phyloP scores from a whole-genome alignment of 1,140 invertebrate species.

The Battus philenor region DNA sequence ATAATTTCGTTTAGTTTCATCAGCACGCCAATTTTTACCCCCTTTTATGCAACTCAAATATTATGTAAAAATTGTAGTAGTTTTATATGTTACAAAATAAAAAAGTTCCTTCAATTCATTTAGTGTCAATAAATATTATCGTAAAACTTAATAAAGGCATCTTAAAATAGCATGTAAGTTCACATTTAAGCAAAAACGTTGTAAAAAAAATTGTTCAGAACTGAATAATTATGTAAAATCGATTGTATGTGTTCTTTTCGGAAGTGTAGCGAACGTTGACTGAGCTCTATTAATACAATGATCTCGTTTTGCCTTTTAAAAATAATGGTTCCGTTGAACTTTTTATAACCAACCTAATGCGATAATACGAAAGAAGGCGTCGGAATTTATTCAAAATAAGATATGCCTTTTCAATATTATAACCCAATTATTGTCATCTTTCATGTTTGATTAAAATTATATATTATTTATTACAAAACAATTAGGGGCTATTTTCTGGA shows the following conservation, averaged over 20 bases:
- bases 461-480: neutral
- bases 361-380: neutral
- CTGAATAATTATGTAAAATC: conserved; percentile 15
- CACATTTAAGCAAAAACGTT: no score
- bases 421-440: neutral
- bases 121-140: no score
- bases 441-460: neutral
- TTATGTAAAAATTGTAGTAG: no score
- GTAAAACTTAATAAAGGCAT: no score
- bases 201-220: conserved; percentile 7
- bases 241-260: conserved; percentile 9
- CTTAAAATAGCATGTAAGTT: no score
- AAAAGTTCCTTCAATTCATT: no score
- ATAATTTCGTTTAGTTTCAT: no score
- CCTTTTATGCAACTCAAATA: neutral
- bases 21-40: no score
- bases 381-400: conserved; percentile 6
- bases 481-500: neutral
- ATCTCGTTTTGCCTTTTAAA: conserved; percentile 32
- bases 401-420: neutral
- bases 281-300: conserved; percentile 21
- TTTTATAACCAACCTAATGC: conserved; percentile 15
- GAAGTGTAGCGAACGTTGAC: conserved; percentile 23
- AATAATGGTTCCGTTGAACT: conserved; percentile 34
- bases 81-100: no score